Base-by-base conservation (phyloP, 1,140 invertebrate genomes). In the Drosophila parvula region DNA sequence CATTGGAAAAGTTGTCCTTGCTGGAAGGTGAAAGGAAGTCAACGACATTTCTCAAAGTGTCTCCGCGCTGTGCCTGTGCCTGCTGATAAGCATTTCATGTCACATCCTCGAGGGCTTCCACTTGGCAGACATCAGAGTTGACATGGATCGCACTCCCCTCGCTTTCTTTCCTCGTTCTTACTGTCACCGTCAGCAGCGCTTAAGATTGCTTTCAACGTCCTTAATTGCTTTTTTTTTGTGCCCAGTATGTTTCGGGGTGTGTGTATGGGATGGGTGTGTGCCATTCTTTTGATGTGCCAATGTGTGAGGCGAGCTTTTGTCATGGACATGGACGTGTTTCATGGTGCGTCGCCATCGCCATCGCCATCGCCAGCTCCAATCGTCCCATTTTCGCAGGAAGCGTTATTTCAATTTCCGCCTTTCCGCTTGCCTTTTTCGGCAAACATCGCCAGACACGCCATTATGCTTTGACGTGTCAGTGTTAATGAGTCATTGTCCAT, bases 401-500 rank as follows among this genome's bases (percentile, higher is more conserved):
- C 84, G 80, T 83, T 88, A 88, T 88, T 88, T 88, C 83, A 88
- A 88, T 88, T 88, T 88, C 83, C 83, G 83, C 77, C 80, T 88
- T 89, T 89, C 80, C 83, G 84, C 68, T 60, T 68, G 61, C 53
- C 64, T 57, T 69, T 70, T 62, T 74, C 63, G 63, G 48, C 81
- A 85, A 85, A 79, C 81, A 74, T 71, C 41, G 51, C 61, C 82
- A 88, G 83, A 88, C 83, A 88, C 84, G 84, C 83, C 79, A 89
- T 89, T 90, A 81, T 85, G 80, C 79, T 90, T 73, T 90, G 86
- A 82, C 88, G 86, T 90, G 88, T 90, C 88, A 90, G 79, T 83
- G 79, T 90, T 90, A 90, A 90, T 90, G 88, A 90, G 88, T 90
- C 88, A 83, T 88, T 90, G 86, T 90, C 81, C 85, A 90, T 90